Evolutionary conservation across 37 sponge, comb jelly and placozoan species (phyloP).

Genomic region (Ianthella basta): DNA sequence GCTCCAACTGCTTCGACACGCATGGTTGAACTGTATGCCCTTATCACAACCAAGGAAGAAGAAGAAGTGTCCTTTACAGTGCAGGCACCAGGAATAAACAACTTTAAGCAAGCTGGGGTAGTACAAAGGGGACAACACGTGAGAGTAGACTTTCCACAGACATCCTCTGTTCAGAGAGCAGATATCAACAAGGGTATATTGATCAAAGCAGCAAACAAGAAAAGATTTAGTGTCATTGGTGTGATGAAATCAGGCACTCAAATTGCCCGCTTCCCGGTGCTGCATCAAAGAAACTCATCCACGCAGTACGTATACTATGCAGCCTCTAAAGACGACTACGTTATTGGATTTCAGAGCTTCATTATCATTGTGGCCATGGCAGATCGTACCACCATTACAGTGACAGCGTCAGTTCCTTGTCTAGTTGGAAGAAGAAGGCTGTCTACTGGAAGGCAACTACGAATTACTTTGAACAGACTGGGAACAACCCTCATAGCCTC

Average conservation of each 20-base stretch:
- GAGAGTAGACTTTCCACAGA: background rate
- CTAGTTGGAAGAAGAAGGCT: background rate
- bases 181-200: background rate
- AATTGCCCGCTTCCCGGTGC: background rate
- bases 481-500: background rate
- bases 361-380: background rate
- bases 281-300: background rate
- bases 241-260: background rate
- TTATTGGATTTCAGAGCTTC: too few species aligned
- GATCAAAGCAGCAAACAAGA: background rate
- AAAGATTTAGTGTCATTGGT: background rate
- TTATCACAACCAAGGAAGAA: background rate
- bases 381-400: background rate
- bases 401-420: background rate
- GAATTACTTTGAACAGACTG: background rate
- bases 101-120: background rate
- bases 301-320: background rate
- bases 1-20: background rate
- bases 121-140: background rate
- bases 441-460: background rate
- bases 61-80: background rate
- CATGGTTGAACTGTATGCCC: background rate
- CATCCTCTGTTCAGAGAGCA: background rate
- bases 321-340: background rate
- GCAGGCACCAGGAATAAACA: slow-evolving; percentile 4